These are phyloP conservation scores for Tamandua tetradactyla DNA, from an alignment of 2,797 vertebrate species.

Conservation along the genomic window DNA sequence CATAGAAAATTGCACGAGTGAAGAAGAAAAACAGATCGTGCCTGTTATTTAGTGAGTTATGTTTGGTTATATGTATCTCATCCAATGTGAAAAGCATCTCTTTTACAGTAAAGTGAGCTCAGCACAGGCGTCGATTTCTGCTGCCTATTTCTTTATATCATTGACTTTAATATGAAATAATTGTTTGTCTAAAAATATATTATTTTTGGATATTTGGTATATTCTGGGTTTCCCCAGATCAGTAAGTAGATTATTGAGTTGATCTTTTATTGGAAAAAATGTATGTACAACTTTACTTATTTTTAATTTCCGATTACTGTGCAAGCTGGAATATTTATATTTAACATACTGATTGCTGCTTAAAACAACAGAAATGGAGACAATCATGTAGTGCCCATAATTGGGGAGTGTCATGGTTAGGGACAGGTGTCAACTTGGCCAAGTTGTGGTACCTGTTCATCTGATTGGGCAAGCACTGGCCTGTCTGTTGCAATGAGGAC, in stretches of 20 bases:
- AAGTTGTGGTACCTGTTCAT: too few species aligned
- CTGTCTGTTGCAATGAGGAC: too few species aligned
- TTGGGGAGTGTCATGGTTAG: neutral
- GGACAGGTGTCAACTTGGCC: too few species aligned
- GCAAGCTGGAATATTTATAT: neutral
- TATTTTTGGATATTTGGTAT: neutral
- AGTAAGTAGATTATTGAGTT: neutral
- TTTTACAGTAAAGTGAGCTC: neutral
- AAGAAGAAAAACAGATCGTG: neutral
- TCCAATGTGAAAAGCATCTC: neutral
- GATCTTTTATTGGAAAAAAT: neutral
- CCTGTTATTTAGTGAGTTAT: neutral
- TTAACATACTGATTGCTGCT: neutral
- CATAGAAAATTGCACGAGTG: neutral
- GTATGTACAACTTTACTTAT: neutral
- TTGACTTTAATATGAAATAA: neutral
- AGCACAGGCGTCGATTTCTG: neutral
- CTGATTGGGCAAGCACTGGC: too few species aligned
- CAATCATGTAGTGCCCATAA: neutral
- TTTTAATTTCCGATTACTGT: neutral
- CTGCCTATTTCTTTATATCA: neutral
- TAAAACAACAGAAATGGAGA: neutral
- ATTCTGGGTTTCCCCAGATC: neutral
- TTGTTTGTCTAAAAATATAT: neutral
- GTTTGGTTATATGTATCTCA: neutral